Evolutionary conservation across 2,888 invertebrate genomes (phyloP), one percentile per base, ranked within the genome.

Genomic region (Conchocele bisecta): DNA sequence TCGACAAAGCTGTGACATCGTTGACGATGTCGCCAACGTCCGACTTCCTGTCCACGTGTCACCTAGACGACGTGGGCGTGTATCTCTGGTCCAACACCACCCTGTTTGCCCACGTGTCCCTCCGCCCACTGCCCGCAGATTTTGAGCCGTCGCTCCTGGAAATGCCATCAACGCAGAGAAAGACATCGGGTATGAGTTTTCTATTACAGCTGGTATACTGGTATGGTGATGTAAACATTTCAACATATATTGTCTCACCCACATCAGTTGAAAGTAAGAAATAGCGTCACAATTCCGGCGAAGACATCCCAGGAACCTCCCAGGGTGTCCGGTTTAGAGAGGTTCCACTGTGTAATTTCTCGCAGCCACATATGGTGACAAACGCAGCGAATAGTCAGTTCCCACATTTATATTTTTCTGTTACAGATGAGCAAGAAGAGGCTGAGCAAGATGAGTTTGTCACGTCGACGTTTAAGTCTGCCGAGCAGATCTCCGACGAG

Each of bases 81-180:
- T 97, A 96, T 89, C 92, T 99, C 35, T 99, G 99, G 99, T 94
- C 96, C 0, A 99, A 99, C 91, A 94, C 94, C 87, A 94, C 96
- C 0, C 91, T 98, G 0, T 99, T 96, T 90, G 93, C 94, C 57
- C 95, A 95, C 87, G 93, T 98, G 29, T 94, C 96, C 31, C 92
- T 98, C 39, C 75, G 75, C 31, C 85, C 89, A 26, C 93, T 97
- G 26, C 90, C 91, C 3, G 75, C 86, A 2, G 88, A 91, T 70
- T 91, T 88, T 75, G 85, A 89, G 51, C 92, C 92, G 13, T 89
- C 88, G 26, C 39, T 84, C 2, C 68, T 89, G 22, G 82, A 83
- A 6, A 72, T 89, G 72, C 90, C 90, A 11, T 63, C 83, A 11
- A 88, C 89, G 0, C 69, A 80, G 15, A 63, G 56, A 31, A 51